Evolutionary conservation across 2,888 invertebrate species (phyloP).

Genomic region (Coelinius sp.): DNA sequence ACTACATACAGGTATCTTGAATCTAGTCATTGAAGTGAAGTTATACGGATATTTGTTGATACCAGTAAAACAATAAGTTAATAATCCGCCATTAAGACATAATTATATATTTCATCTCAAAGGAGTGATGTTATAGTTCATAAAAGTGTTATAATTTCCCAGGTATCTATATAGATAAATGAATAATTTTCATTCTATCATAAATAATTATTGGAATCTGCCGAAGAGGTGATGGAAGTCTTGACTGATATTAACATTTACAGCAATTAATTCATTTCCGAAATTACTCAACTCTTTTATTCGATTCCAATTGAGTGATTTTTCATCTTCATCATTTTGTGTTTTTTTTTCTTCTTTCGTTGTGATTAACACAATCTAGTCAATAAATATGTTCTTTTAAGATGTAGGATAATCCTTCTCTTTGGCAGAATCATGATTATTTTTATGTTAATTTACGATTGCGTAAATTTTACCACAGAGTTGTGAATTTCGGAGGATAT

Average conservation of each 20-base stretch:
- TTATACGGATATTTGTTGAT: constrained; percentile 38
- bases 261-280: neutral
- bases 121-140: constrained; percentile 2
- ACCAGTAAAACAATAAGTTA: constrained; percentile 45
- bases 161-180: constrained; percentile 42
- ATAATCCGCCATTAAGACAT: constrained; percentile 51
- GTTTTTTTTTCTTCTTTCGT: neutral
- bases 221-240: constrained; percentile 40
- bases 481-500: neutral
- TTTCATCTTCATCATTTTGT: neutral
- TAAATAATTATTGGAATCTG: constrained; percentile 45
- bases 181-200: constrained; percentile 44
- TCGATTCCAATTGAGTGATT: neutral
- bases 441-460: constrained; percentile 1
- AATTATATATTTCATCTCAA: constrained; percentile 35
- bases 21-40: constrained; percentile 57
- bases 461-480: neutral
- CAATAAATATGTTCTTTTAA: constrained; percentile 35
- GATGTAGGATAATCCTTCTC: constrained; percentile 1
- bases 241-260: neutral
- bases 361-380: constrained; percentile 40
- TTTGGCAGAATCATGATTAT: constrained; percentile 10
- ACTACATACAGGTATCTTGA: constrained; percentile 38
- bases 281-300: neutral
- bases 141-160: constrained; percentile 13